These are phyloP conservation scores for Eupithecia abbreviata DNA, from an alignment of 2,888 invertebrate species.

Conservation along the genomic window DNA sequence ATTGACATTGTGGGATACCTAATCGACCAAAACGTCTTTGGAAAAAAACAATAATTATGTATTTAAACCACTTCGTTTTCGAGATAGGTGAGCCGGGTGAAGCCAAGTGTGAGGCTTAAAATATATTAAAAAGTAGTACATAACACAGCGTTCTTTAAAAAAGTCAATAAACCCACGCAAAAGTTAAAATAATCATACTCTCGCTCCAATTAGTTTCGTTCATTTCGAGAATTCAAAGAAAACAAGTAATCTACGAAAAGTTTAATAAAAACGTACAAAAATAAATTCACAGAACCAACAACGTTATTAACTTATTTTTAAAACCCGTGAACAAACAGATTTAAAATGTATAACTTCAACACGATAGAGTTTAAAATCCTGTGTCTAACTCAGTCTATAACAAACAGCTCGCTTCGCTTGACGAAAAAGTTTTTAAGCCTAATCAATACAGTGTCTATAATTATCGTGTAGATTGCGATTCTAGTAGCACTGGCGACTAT, in stretches of 20 bases:
- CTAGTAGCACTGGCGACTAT: neutral
- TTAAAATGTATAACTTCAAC: constrained; percentile 11
- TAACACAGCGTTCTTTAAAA: neutral
- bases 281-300: constrained; percentile 51
- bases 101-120: neutral
- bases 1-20: neutral
- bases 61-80: neutral
- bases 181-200: constrained; percentile 5
- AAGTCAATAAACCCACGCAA: constrained; percentile 13
- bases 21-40: neutral
- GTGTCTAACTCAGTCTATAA: constrained; percentile 6
- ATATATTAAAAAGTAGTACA: neutral
- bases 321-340: constrained; percentile 1
- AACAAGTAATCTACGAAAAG: constrained; percentile 35
- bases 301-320: constrained; percentile 24
- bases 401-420: constrained; percentile 10
- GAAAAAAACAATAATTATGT: neutral
- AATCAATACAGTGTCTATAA: constrained; percentile 28
- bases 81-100: neutral
- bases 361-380: constrained; percentile 18
- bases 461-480: neutral
- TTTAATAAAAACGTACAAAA: constrained; percentile 62
- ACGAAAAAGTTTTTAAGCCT: constrained; percentile 11
- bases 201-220: constrained; percentile 4
- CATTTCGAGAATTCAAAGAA: constrained; percentile 37